Evolutionary conservation across 2,888 invertebrate genomes (phyloP).

Genomic region (Thymelicus sylvestris): DNA sequence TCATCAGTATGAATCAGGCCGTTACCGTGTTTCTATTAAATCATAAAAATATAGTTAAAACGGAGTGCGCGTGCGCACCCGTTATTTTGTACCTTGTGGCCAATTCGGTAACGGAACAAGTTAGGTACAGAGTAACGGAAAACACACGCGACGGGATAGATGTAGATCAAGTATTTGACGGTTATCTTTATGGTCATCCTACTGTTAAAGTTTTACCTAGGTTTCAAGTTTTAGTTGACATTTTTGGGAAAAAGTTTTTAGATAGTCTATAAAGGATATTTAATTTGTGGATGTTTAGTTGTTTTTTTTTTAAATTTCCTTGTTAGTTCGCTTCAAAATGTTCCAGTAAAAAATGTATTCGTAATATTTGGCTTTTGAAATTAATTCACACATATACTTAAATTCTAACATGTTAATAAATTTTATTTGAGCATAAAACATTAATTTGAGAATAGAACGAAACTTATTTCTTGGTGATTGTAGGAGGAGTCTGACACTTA

Average conservation of each 20-base stretch:
- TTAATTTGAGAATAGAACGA: no score
- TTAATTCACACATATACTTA: background rate
- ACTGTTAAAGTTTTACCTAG: background rate
- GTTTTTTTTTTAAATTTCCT: no score
- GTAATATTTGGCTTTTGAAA: background rate
- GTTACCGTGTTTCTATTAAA: slow-evolving; percentile 46
- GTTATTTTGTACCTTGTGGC: slow-evolving; percentile 56
- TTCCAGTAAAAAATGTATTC: no score
- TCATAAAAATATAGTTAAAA: slow-evolving; percentile 59
- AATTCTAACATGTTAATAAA: background rate
- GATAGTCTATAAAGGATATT: no score
- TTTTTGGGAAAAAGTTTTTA: no score
- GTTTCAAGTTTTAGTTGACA: no score
- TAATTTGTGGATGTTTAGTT: no score
- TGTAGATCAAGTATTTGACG: slow-evolving; percentile 53
- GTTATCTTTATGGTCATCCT: slow-evolving; percentile 36
- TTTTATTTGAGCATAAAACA: background rate
- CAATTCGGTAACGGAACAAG: slow-evolving; percentile 73
- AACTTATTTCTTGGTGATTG: slow-evolving; percentile 15
- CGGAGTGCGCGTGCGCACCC: slow-evolving; percentile 58
- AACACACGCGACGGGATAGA: slow-evolving; percentile 49
- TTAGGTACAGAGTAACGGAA: slow-evolving; percentile 61
- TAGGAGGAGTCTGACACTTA: slow-evolving; percentile 44
- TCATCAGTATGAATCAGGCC: slow-evolving; percentile 30
- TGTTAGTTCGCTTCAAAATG: no score